phyloP scores from a whole-genome alignment of 2,888 invertebrate species.

The Macaria notata region DNA sequence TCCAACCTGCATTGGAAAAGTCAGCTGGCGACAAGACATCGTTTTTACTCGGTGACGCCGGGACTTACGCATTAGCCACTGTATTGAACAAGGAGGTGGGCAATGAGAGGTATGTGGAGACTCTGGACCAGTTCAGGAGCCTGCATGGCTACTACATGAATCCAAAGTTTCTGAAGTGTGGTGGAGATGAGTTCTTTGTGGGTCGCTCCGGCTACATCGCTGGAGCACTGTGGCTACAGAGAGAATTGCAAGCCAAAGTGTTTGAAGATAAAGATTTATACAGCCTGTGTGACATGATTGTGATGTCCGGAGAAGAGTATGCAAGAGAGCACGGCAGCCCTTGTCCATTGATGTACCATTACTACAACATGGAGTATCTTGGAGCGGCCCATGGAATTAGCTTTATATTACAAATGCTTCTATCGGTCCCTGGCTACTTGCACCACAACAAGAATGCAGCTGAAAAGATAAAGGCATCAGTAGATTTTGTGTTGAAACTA shows the following conservation, averaged over 20 bases:
- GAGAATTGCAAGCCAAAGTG: conserved; percentile 73
- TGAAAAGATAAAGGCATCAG: conserved; percentile 82
- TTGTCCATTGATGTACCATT: conserved; percentile 90
- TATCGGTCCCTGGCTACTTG: conserved; percentile 78
- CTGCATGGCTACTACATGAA: conserved; percentile 59
- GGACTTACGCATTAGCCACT: conserved; percentile 88
- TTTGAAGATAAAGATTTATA: conserved; percentile 75
- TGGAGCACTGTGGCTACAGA: conserved; percentile 88
- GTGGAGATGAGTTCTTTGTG: conserved; percentile 92
- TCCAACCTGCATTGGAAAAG: conserved; percentile 83
- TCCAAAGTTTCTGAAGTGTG: conserved; percentile 82
- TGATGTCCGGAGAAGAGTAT: conserved; percentile 88
- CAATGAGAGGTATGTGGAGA: conserved; percentile 56
- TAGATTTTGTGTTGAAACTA: conserved; percentile 85
- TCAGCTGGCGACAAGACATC: conserved; percentile 84
- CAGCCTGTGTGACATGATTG: conserved; percentile 86
- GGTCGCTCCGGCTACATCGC: conserved; percentile 92
- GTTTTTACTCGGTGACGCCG: conserved; percentile 91
- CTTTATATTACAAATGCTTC: conserved; percentile 82
- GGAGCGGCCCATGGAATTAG: conserved; percentile 85
- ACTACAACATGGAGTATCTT: conserved; percentile 88
- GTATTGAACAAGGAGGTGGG: conserved; percentile 81
- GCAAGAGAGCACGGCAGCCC: conserved; percentile 79
- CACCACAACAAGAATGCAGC: conserved; percentile 77
- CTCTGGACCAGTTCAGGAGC: conserved; percentile 63